Conservation (phyloP, 2,113 vertebrate species). For the Caranx melampygus region DNA sequence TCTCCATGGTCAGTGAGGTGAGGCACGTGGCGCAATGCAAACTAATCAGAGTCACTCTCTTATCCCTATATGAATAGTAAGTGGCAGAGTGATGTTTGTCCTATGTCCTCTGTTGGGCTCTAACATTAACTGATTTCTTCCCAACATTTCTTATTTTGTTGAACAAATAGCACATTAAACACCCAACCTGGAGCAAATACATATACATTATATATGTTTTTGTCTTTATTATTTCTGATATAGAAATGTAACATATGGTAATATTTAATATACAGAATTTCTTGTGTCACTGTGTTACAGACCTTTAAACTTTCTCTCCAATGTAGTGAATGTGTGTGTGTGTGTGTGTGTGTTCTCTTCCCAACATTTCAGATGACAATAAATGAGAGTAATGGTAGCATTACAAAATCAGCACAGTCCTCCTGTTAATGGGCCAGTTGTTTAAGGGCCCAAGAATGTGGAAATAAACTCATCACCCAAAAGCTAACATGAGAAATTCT, state of each 20-base stretch:
- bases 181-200: too few species aligned
- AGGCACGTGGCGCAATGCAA: neutral
- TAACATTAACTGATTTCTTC: neutral
- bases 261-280: too few species aligned
- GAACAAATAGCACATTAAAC: too few species aligned
- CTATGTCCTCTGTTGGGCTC: neutral
- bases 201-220: too few species aligned
- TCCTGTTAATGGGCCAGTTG: conserved; percentile 13
- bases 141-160: too few species aligned
- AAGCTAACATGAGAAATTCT: conserved; percentile 30
- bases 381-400: neutral
- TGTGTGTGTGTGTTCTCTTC: neutral
- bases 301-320: too few species aligned
- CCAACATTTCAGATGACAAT: neutral
- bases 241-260: too few species aligned
- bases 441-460: conserved; percentile 64
- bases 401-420: neutral
- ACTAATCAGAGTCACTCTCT: neutral
- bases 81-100: neutral
- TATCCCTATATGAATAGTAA: too few species aligned
- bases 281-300: too few species aligned
- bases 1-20: conserved; percentile 1
- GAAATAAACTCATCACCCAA: conserved; percentile 50
- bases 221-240: too few species aligned
- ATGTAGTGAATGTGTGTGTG: too few species aligned